Evolutionary conservation across 1,140 invertebrate species (phyloP), one percentile per base, ranked within the genome.

Genomic region (Propsilocerus akamusi): DNA sequence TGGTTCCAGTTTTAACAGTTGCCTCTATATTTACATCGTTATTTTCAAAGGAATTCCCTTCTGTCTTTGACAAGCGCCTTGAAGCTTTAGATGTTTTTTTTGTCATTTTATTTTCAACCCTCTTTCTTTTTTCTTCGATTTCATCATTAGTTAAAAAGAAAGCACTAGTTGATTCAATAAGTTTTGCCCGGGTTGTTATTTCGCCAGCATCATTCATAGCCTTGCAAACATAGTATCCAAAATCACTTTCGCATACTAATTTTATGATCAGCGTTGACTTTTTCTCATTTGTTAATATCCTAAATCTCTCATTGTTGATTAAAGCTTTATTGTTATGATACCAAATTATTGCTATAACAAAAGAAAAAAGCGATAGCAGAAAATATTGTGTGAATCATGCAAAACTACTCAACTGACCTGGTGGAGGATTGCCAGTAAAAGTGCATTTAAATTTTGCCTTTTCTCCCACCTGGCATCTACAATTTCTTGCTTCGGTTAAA

Each of bases 211-310:
- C 80, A 62, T 85, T 90, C 6, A 79, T 77, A 20, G 84, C 79
- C 70, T 86, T 86, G 62, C 91, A 95, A 55, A 80, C 77, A 58
- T 96, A 97, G 26, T 75, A 76, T 30, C 89, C 94, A 51, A 80
- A 78, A 57, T 87, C 75, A 46, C 81, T 76, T 54, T 77, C 75
- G 3, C 68, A 75, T 0, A 75, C 77, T 59, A 76, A 75, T 34
- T 72, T 66, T 52, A 93, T 81, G 14, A 74, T 79, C 50, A 87
- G 75, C 14, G 71, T 72, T 2, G 86, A 81, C 59, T 75, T 80
- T 49, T 81, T 78, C 50, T 88, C 78, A 62, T 81, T 72, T 11
- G 72, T 66, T 46, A 59, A 20, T 57, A 86, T 78, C 57, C 73
- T 73, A 55, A 91, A 72, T 61, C 81, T 78, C 51, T 81, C 76